These are phyloP conservation scores for Hippopotamus amphibius DNA, from an alignment of 2,113 vertebrate species.

Conservation along the genomic window DNA sequence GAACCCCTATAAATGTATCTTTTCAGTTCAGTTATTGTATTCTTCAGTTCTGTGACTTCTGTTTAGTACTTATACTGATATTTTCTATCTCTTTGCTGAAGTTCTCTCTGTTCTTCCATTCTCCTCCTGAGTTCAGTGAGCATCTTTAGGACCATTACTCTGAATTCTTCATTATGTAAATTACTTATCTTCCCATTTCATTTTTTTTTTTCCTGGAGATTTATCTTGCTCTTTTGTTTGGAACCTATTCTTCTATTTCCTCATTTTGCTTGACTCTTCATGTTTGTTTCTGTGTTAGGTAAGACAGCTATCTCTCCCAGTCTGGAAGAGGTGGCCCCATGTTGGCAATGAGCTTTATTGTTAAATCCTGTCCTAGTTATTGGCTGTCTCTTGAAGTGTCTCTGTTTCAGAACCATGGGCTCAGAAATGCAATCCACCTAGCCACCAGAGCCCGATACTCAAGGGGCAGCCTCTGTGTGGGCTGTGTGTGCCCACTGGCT, in stretches of 20 bases:
- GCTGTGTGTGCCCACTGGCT: not conserved
- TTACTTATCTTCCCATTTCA: too few species aligned
- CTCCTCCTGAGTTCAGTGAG: not conserved
- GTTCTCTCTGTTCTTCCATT: not conserved
- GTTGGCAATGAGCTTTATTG: not conserved
- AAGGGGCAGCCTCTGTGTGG: not conserved
- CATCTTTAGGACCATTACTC: too few species aligned
- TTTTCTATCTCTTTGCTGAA: not conserved
- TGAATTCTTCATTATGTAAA: too few species aligned
- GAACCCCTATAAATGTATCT: too few species aligned
- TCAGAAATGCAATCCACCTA: not conserved
- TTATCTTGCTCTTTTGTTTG: not conserved
- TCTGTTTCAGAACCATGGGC: not conserved
- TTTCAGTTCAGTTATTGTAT: too few species aligned
- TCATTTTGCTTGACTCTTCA: not conserved
- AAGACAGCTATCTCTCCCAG: not conserved
- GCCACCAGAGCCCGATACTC: not conserved
- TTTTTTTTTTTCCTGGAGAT: too few species aligned
- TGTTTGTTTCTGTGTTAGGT: not conserved
- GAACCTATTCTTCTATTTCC: not conserved
- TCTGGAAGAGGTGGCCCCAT: not conserved
- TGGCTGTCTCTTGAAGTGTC: not conserved
- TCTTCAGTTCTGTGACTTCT: too few species aligned
- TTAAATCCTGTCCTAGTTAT: not conserved
- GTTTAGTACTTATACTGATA: not conserved